These are phyloP conservation scores for Casuarius casuarius DNA, from an alignment of 2,113 vertebrate species.

Conservation along the genomic window DNA sequence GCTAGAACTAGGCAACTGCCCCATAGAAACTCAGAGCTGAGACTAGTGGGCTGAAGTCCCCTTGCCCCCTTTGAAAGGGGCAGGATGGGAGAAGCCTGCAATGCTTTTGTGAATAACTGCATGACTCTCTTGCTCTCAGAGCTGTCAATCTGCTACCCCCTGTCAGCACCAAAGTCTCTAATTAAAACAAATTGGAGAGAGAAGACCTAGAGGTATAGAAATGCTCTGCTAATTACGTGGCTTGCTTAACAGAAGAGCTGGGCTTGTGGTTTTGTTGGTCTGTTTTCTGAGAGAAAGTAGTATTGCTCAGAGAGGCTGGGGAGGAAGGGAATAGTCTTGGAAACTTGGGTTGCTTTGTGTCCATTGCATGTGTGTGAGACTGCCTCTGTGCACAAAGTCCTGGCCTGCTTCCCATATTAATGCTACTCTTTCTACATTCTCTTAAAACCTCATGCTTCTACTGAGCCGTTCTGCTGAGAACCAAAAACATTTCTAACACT, in stretches of 20 bases:
- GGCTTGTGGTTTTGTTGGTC: neutral
- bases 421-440: neutral
- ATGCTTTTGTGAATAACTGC: neutral
- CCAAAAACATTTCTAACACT: neutral
- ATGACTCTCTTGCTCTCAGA: neutral
- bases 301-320: neutral
- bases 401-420: rapidly evolving
- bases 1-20: neutral
- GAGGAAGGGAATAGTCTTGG: neutral
- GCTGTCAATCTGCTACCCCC: neutral
- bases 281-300: neutral
- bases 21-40: neutral
- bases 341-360: neutral
- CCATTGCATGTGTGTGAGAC: rapidly evolving
- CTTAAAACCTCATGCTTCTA: neutral
- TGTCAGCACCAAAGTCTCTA: neutral
- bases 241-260: neutral
- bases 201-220: neutral
- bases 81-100: neutral
- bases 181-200: constrained; percentile 40
- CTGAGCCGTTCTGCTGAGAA: neutral
- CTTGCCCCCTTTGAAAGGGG: neutral
- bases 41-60: neutral
- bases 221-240: neutral
- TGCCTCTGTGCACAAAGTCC: neutral